Evolutionary conservation across 1,140 invertebrate species (phyloP).

Genomic region (Bombus vancouverensis): DNA sequence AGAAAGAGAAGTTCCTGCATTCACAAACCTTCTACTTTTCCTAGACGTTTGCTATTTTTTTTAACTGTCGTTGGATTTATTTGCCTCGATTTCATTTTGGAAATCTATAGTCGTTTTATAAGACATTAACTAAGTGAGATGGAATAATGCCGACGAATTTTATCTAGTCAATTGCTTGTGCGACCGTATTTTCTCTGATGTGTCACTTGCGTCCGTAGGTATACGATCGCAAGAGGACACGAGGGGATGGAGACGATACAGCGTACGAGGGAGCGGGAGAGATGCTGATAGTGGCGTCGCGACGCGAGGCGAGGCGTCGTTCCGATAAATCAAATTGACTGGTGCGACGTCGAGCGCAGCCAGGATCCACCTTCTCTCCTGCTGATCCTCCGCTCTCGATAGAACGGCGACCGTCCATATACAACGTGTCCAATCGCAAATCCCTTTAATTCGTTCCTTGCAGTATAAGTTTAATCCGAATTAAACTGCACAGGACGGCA

Average conservation of each 20-base stretch:
- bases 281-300: constrained; percentile 47
- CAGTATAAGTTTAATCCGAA: constrained; percentile 79
- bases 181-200: constrained; percentile 34
- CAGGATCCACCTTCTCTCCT: constrained; percentile 57
- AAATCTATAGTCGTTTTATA: too few species aligned
- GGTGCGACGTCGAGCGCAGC: constrained; percentile 75
- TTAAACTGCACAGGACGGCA: constrained; percentile 77
- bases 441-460: constrained; percentile 80
- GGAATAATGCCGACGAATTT: too few species aligned
- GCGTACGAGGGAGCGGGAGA: constrained; percentile 27
- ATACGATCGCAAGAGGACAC: background rate
- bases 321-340: constrained; percentile 78
- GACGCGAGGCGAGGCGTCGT: constrained; percentile 66
- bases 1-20: background rate
- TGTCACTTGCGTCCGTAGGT: constrained; percentile 42
- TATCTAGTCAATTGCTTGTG: background rate
- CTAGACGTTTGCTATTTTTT: background rate
- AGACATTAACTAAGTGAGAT: too few species aligned
- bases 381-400: constrained; percentile 55
- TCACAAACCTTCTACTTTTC: background rate
- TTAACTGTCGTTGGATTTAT: too few species aligned
- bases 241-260: background rate
- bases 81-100: too few species aligned
- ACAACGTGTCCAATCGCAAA: constrained; percentile 80
- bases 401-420: constrained; percentile 71